Evolutionary conservation across 2,888 invertebrate genomes (phyloP).

Genomic region (Nephrotoma appendiculata): DNA sequence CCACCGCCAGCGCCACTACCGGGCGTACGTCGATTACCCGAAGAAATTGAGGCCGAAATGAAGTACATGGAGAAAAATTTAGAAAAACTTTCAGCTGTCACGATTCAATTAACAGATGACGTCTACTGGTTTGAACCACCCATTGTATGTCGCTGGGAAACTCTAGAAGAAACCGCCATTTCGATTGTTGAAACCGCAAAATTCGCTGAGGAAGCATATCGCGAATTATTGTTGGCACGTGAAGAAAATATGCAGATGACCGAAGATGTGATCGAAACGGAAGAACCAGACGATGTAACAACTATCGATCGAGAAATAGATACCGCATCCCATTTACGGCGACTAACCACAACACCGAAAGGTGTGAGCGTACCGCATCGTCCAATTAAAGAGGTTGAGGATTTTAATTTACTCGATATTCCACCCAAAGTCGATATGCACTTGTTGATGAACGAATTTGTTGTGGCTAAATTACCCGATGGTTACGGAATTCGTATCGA

Average conservation of each 20-base stretch:
- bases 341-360: slow-evolving; percentile 6
- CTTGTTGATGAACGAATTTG: slow-evolving; percentile 26
- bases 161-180: slow-evolving; percentile 25
- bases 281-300: slow-evolving; percentile 1
- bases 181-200: slow-evolving; percentile 21
- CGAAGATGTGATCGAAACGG: neutral
- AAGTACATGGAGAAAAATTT: slow-evolving; percentile 56
- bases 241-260: slow-evolving; percentile 7
- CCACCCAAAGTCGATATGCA: slow-evolving; percentile 27
- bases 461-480: slow-evolving; percentile 28
- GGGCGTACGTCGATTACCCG: slow-evolving; percentile 53
- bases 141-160: slow-evolving; percentile 57
- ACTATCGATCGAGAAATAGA: slow-evolving; percentile 18
- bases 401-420: slow-evolving; percentile 28
- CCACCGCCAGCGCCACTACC: slow-evolving; percentile 50
- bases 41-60: slow-evolving; percentile 67
- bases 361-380: neutral
- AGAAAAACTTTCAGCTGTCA: slow-evolving; percentile 54
- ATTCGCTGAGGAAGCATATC: neutral
- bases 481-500: slow-evolving; percentile 19
- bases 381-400: slow-evolving; percentile 20
- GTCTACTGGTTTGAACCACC: slow-evolving; percentile 71
- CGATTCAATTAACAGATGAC: slow-evolving; percentile 50
- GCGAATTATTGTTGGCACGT: slow-evolving; percentile 8
- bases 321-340: neutral